Conservation (phyloP, 2,113 vertebrate species). For the Eolophus roseicapilla region DNA sequence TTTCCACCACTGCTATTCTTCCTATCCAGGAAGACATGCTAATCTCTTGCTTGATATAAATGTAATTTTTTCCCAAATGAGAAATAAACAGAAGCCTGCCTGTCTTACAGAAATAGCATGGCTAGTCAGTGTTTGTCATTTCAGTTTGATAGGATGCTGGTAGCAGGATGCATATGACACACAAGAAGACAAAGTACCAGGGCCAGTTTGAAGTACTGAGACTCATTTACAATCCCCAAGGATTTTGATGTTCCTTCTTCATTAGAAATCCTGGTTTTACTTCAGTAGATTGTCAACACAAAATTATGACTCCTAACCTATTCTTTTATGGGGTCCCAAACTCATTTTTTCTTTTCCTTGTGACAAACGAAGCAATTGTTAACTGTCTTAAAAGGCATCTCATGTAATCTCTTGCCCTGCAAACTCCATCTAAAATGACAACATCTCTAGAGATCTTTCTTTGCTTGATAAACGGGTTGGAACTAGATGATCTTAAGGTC, state of each 20-base stretch:
- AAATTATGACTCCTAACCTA: neutral
- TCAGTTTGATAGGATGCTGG: neutral
- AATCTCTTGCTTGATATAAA: slow-evolving; percentile 35
- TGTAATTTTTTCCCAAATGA: slow-evolving; percentile 25
- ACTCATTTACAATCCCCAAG: neutral
- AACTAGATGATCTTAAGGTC: too few species aligned
- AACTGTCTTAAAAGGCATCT: neutral
- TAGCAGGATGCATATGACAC: neutral
- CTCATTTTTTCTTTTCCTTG: neutral
- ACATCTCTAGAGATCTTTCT: neutral
- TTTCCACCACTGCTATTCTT: slow-evolving; percentile 15
- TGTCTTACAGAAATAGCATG: neutral
- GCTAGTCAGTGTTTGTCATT: neutral
- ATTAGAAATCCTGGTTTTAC: slow-evolving; percentile 6
- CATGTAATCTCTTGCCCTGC: neutral
- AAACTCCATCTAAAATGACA: neutral
- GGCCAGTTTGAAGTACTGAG: neutral
- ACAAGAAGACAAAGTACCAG: neutral
- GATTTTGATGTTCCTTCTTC: neutral
- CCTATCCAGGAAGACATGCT: neutral
- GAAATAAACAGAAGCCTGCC: slow-evolving; percentile 16
- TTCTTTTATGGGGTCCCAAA: neutral
- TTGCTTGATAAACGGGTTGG: neutral
- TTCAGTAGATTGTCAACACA: neutral
- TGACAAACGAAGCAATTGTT: neutral